phyloP scores from a whole-genome alignment of 1,140 invertebrate species.

The Pygmarrhopalites habei region DNA sequence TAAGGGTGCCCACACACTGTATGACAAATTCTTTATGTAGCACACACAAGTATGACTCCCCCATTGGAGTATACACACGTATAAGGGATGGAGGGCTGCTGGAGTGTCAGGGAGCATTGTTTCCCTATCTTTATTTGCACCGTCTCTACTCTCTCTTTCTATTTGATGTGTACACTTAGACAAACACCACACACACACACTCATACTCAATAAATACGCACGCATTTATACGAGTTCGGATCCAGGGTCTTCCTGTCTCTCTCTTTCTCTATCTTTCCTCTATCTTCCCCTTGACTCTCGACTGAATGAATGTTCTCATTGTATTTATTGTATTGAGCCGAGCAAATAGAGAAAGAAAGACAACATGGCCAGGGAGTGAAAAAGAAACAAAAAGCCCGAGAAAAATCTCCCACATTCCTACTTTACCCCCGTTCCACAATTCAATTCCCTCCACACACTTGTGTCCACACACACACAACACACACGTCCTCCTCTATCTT shows the following conservation, averaged over 20 bases:
- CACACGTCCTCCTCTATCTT: too few relatives aligned
- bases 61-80: too few relatives aligned
- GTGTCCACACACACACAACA: background rate
- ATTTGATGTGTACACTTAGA: constrained; percentile 5
- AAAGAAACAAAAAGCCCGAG: constrained; percentile 9
- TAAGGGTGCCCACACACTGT: too few relatives aligned
- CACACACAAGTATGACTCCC: too few relatives aligned
- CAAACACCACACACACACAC: constrained; percentile 5
- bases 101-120: too few relatives aligned
- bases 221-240: background rate
- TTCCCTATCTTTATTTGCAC: constrained; percentile 6
- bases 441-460: background rate
- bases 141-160: background rate
- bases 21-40: too few relatives aligned
- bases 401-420: constrained; percentile 1
- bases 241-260: background rate
- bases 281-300: constrained; percentile 9
- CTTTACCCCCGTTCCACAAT: background rate
- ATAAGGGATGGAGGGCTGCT: too few relatives aligned
- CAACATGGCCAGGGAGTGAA: background rate
- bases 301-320: constrained; percentile 18
- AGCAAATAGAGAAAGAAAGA: constrained; percentile 16
- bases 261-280: background rate
- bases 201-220: background rate
- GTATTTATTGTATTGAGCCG: constrained; percentile 13